Conservation (phyloP, 2,797 vertebrate genomes). For the Gila robusta region DNA sequence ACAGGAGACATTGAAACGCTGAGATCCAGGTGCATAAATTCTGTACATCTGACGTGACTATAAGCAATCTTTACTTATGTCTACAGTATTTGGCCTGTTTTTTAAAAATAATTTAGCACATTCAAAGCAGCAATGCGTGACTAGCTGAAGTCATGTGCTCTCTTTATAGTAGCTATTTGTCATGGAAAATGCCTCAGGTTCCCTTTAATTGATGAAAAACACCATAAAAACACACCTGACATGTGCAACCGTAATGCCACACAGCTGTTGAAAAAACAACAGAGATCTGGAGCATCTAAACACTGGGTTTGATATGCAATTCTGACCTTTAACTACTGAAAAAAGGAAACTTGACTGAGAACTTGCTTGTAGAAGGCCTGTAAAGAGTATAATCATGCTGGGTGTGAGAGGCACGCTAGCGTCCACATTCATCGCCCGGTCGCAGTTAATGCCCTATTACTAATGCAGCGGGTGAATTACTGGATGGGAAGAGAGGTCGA, state of each 20-base stretch:
- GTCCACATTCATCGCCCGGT: constrained; percentile 68
- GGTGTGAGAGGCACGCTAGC: constrained; percentile 23
- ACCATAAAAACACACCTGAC: constrained; percentile 69
- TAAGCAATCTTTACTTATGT: not conserved
- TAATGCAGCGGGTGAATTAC: constrained; percentile 75
- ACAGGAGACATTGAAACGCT: not conserved
- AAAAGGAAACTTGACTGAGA: not conserved
- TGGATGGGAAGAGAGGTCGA: constrained; percentile 67
- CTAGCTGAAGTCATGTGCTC: constrained; percentile 54
- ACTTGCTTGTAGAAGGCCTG: constrained; percentile 15
- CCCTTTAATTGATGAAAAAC: constrained; percentile 67
- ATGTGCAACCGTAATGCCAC: constrained; percentile 54
- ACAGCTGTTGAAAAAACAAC: constrained; percentile 61
- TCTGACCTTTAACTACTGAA: constrained; percentile 50
- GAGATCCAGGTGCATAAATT: constrained; percentile 3
- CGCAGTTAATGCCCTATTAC: constrained; percentile 80
- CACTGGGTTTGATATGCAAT: not conserved
- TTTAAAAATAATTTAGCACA: constrained; percentile 13
- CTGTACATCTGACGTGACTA: not conserved
- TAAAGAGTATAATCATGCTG: constrained; percentile 68
- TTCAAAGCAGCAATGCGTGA: constrained; percentile 45
- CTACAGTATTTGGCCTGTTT: constrained; percentile 17
- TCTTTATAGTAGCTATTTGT: constrained; percentile 58
- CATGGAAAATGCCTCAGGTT: constrained; percentile 66
- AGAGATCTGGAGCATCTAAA: not conserved